Evolutionary conservation across 2,888 invertebrate genomes (phyloP).

Genomic region (Drosophila dives): DNA sequence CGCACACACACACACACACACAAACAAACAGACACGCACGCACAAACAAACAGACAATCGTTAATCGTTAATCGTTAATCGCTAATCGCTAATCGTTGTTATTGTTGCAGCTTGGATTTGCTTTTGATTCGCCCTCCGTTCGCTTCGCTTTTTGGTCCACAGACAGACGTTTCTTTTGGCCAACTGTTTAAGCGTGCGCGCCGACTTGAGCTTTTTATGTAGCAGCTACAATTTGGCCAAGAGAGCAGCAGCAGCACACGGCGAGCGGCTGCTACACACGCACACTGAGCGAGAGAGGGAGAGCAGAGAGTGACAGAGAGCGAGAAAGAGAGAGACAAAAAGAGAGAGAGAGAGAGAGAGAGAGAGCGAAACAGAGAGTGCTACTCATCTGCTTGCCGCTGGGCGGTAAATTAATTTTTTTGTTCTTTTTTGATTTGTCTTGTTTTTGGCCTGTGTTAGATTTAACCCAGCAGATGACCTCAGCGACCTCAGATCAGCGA

Average conservation of each 20-base stretch:
- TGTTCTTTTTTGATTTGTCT: background rate
- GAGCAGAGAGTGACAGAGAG: background rate
- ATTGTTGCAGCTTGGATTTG: constrained; percentile 10
- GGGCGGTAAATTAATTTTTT: constrained; percentile 52
- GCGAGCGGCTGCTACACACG: constrained; percentile 2
- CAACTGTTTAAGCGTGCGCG: constrained; percentile 81
- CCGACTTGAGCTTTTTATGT: constrained; percentile 83
- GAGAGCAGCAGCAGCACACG: constrained; percentile 15
- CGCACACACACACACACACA: constrained; percentile 17
- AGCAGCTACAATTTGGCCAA: constrained; percentile 60
- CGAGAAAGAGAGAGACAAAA: background rate
- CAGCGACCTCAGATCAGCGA: background rate
- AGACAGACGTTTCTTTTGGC: constrained; percentile 78
- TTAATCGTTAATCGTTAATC: background rate
- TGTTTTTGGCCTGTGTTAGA: constrained; percentile 33
- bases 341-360: constrained; percentile 12
- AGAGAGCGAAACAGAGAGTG: background rate
- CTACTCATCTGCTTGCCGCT: constrained; percentile 24
- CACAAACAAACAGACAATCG: constrained; percentile 23
- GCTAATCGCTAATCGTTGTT: background rate
- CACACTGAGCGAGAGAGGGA: background rate
- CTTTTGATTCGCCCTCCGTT: constrained; percentile 33
- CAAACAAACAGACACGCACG: constrained; percentile 17
- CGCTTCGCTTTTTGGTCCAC: constrained; percentile 58
- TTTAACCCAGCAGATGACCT: constrained; percentile 34